Conservation (phyloP, 2,888 invertebrate species). For the Cyclophora albipunctata region DNA sequence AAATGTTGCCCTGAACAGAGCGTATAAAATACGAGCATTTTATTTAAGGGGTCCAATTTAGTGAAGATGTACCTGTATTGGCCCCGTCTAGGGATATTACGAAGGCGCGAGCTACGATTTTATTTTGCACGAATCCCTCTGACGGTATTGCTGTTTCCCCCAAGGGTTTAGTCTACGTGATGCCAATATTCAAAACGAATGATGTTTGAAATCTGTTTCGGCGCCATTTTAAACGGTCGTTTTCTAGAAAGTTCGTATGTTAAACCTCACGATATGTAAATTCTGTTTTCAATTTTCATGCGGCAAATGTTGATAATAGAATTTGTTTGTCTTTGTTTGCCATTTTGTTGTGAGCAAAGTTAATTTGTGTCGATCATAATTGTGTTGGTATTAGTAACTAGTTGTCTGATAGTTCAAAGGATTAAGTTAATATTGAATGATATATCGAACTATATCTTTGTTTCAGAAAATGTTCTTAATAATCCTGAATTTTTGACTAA, state of each 20-base stretch:
- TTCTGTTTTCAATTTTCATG: conserved; percentile 48
- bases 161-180: conserved; percentile 62
- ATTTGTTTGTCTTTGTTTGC: conserved; percentile 24
- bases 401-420: too few species aligned
- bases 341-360: conserved; percentile 11
- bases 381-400: too few species aligned
- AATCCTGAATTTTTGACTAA: too few species aligned
- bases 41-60: conserved; percentile 60
- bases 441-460: too few species aligned
- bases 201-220: conserved; percentile 63
- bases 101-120: conserved; percentile 54
- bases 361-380: too few species aligned
- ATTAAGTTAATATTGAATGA: too few species aligned
- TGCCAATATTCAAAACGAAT: conserved; percentile 67
- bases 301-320: conserved; percentile 26
- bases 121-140: conserved; percentile 50
- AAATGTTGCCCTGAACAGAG: conserved; percentile 25
- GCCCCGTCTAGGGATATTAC: conserved; percentile 56
- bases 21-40: conserved; percentile 41
- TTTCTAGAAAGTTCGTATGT: conserved; percentile 42
- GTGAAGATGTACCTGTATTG: conserved; percentile 52
- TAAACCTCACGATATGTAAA: conserved; percentile 49
- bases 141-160: conserved; percentile 55
- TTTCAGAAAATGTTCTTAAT: too few species aligned
- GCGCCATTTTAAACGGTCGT: conserved; percentile 50